Base-by-base conservation (phyloP, 2,113 vertebrate genomes). In the Melospiza georgiana region DNA sequence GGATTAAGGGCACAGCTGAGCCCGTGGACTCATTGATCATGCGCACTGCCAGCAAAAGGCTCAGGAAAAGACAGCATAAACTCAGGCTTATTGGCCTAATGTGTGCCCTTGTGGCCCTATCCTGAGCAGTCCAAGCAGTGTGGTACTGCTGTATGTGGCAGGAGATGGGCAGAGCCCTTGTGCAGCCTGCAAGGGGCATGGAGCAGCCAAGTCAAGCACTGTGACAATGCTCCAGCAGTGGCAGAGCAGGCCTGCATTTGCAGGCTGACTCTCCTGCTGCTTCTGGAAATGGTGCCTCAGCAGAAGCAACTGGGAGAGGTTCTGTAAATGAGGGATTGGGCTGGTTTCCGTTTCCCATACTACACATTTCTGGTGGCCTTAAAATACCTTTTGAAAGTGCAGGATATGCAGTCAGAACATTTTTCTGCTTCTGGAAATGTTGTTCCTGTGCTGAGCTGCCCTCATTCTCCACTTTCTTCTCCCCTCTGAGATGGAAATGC, bases 311-410 rank as follows among this genome's bases (percentile, higher is more conserved):
- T 81, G 52, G 46, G 35, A 88, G 62, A 79, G n/a, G 46, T 30
- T 85, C 30, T 63, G 33, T 63, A 58, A 85, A 67, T 81, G 51
- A 59, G 55, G 43, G n/a, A 57, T 74, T 63, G n/a, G 66, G 15
- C 68, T 81, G 28, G 11, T 88, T 94, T 94, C 31, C 10, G 20
- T 84, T 94, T 68, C 65, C 61, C 65, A 63, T 90, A 11, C 55
- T 92, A 37, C 48, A 49, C 39, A 61, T 81, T 96, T 96, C 55
- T 96, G 35, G 80, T 95, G 85, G 88, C 90, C 93, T 96, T 92
- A 93, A 94, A 95, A 93, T 88, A 92, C 93, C 93, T 95, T 93
- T 96, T 72, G 65, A 81, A 93, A 95, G 48, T 52, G 44, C 90
- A 90, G 90, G 76, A 83, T 90, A 92, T 78, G 72, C 44, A 89